Evolutionary conservation across 2,888 invertebrate genomes (phyloP).

Genomic region (Lissocephala sabroskyi): DNA sequence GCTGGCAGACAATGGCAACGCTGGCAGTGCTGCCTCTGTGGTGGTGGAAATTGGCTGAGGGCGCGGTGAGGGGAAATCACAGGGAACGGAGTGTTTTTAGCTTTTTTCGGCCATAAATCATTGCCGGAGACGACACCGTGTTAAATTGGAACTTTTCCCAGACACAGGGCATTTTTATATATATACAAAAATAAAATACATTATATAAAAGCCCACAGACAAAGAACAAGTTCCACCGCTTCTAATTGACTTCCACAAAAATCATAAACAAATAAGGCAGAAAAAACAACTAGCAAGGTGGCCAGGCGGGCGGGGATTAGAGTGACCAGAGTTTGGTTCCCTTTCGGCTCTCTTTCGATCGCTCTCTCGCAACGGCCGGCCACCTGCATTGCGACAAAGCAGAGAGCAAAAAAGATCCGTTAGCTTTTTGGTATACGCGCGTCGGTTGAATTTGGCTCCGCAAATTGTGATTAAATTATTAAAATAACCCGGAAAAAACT

Average conservation of each 20-base stretch:
- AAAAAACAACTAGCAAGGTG: too few species aligned
- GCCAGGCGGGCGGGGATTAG: too few species aligned
- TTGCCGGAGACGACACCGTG: slow-evolving; percentile 65
- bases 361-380: too few species aligned
- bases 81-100: slow-evolving; percentile 37
- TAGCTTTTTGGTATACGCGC: too few species aligned
- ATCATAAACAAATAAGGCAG: neutral
- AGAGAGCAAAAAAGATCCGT: too few species aligned
- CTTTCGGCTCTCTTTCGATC: too few species aligned
- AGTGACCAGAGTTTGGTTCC: too few species aligned
- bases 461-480: too few species aligned
- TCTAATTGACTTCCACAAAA: neutral
- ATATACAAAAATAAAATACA: slow-evolving; percentile 8
- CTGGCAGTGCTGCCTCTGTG: slow-evolving; percentile 16
- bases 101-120: slow-evolving; percentile 59
- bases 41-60: slow-evolving; percentile 47
- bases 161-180: slow-evolving; percentile 36
- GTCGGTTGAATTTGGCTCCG: too few species aligned
- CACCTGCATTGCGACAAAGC: too few species aligned
- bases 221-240: neutral
- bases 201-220: neutral
- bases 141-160: slow-evolving; percentile 68
- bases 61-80: slow-evolving; percentile 14
- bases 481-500: too few species aligned
- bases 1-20: slow-evolving; percentile 43